phyloP scores from a whole-genome alignment of 2,113 vertebrate species.

The Eulacestoma nigropectus region DNA sequence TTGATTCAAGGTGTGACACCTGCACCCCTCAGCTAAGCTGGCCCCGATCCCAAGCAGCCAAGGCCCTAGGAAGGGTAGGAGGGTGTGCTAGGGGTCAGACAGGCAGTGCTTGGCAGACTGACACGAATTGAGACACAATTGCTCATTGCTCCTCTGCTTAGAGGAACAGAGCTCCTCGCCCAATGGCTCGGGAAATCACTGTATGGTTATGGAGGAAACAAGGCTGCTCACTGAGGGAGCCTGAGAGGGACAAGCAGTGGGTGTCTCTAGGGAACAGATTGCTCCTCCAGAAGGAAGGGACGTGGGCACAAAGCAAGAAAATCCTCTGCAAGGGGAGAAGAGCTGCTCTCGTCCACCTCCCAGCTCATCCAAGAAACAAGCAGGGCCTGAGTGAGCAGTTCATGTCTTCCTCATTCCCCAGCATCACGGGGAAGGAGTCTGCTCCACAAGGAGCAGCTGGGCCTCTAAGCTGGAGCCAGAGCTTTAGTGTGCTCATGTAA shows the following conservation, averaged over 20 bases:
- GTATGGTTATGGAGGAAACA: rapidly evolving
- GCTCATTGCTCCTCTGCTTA: rapidly evolving
- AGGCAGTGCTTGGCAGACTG: background rate
- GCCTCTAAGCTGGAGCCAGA: background rate
- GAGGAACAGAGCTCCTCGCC: background rate
- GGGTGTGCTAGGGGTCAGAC: background rate
- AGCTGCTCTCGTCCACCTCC: background rate
- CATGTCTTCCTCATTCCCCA: background rate
- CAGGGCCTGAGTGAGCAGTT: background rate
- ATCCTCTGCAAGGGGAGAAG: background rate
- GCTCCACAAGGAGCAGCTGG: background rate
- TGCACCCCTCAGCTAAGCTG: background rate
- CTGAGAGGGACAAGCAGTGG: background rate
- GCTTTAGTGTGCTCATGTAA: background rate
- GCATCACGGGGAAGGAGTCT: background rate
- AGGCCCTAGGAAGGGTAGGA: background rate
- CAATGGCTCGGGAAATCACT: background rate
- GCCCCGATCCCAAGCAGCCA: background rate
- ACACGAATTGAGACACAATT: rapidly evolving
- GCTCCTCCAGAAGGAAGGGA: background rate
- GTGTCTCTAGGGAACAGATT: background rate
- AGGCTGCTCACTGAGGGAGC: background rate
- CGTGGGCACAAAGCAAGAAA: background rate
- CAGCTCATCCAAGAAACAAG: background rate
- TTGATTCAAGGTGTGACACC: background rate